Base-by-base conservation (phyloP, 2,113 vertebrate species). In the Tautogolabrus adspersus region DNA sequence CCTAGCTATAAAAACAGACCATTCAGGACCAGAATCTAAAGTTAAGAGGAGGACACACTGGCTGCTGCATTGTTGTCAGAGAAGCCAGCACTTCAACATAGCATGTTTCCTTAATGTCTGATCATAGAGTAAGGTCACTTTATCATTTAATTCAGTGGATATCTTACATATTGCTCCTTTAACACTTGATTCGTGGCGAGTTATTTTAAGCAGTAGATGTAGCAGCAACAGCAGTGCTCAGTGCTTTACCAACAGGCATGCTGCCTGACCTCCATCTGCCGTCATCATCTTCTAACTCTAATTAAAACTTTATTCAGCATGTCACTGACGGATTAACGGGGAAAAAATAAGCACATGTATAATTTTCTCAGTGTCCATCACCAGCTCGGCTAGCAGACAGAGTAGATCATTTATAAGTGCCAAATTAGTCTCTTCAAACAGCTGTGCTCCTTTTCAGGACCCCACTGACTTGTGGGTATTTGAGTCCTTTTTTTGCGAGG, bases 381-480 rank as follows among this genome's bases (percentile, higher is more conserved):
- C 12, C 30, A 46, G 51, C 74, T 10, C 3, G 44, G 5, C 13
- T 46, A 16, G 10, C 19, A 22, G 16, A 38, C 19, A 22, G 16
- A 38, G 6, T 0, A 56, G 30, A 76, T 76, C 16, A 66, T 75
- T 63, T 56, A 3, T 49, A 61, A 67, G 62, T 66, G 54, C 60
- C 37, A 38, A 54, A 87, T 86, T 78, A 80, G 44, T 67, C 59
- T 71, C 51, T 26, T 72, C 23, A 72, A 79, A 71, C 66, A 56
- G 26, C 64, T 66, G 62, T 16, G 46, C 16, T 61, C 21, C 52
- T 26, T 68, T 85, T 62, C 56, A 72, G 51, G 22, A 15, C 8
- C n/a, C 49, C 38, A 72, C 21, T 75, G 80, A 90, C 55, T 84
- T 76, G 54, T 67, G 76, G 64, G 74, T 68, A 76, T 68, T 78